A percentile compares a stretch with the other conserved stretches of the same genome.
Evolutionary conservation across 1,140 invertebrate species (phyloP).

Genomic region (Heterodera schachtii): DNA sequence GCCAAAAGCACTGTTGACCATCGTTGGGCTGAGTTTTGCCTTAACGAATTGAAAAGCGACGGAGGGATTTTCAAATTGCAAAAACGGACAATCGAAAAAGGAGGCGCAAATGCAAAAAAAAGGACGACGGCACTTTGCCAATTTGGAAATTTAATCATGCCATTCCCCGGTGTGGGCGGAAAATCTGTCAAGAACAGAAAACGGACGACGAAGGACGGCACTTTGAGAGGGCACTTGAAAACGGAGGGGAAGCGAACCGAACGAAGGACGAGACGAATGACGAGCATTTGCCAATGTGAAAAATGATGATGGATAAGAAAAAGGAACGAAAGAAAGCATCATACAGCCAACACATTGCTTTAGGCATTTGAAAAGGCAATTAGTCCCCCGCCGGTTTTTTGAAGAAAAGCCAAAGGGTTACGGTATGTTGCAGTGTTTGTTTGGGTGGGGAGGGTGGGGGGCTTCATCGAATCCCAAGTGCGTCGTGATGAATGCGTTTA

Average conservation of each 20-base stretch:
- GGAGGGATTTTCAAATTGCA: no score
- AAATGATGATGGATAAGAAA: neutral
- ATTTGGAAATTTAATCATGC: constrained; percentile 5
- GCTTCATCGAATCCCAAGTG: no score
- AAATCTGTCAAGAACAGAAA: constrained; percentile 5
- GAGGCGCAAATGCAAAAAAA: no score
- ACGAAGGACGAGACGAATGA: neutral
- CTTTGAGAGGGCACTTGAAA: neutral
- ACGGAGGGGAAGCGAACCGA: neutral
- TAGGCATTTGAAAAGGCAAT: no score
- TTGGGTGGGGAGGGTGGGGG: no score
- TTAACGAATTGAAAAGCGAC: neutral
- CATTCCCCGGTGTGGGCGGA: neutral
- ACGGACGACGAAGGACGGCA: neutral
- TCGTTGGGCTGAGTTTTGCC: neutral
- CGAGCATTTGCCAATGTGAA: neutral
- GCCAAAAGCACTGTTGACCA: constrained; percentile 38
- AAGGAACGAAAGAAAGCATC: neutral
- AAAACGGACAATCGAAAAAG: no score
- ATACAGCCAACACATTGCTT: neutral
- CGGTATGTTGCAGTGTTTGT: no score
- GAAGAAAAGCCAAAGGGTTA: no score
- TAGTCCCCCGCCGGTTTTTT: no score
- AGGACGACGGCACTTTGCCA: neutral
- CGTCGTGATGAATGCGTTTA: no score